These are phyloP conservation scores for Trichopoda pennipes DNA, from an alignment of 2,888 invertebrate genomes.

Conservation along the genomic window DNA sequence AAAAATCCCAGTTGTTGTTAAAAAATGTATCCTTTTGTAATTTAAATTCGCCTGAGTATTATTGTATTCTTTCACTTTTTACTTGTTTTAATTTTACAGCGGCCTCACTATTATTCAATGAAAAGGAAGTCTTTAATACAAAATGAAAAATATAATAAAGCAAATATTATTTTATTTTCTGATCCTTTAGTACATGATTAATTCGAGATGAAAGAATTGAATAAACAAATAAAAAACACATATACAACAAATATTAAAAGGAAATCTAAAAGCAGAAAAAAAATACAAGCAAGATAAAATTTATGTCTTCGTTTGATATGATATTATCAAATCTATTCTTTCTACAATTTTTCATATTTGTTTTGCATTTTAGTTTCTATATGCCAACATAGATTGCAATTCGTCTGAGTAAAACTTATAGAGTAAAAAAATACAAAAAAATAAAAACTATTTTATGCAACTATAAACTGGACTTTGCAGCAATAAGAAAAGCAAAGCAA, in stretches of 20 bases:
- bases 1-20: too few species aligned
- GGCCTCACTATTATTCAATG: not conserved
- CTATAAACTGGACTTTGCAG: conserved; percentile 18
- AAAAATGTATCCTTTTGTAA: too few species aligned
- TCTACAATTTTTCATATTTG: conserved; percentile 14
- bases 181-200: conserved; percentile 17
- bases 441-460: not conserved
- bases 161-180: conserved; percentile 14
- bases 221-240: not conserved
- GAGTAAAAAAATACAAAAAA: not conserved
- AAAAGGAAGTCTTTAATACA: not conserved
- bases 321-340: conserved; percentile 15
- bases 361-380: not conserved
- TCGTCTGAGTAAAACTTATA: not conserved
- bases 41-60: not conserved
- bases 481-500: not conserved
- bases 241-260: not conserved
- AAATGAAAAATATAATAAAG: not conserved
- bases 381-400: not conserved
- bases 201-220: conserved; percentile 7
- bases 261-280: not conserved
- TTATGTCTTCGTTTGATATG: conserved; percentile 26
- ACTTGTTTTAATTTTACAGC: not conserved
- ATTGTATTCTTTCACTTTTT: not conserved
- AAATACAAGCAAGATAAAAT: conserved; percentile 8